Conservation (phyloP, 2,113 vertebrate genomes). For the Bufo gargarizans region DNA sequence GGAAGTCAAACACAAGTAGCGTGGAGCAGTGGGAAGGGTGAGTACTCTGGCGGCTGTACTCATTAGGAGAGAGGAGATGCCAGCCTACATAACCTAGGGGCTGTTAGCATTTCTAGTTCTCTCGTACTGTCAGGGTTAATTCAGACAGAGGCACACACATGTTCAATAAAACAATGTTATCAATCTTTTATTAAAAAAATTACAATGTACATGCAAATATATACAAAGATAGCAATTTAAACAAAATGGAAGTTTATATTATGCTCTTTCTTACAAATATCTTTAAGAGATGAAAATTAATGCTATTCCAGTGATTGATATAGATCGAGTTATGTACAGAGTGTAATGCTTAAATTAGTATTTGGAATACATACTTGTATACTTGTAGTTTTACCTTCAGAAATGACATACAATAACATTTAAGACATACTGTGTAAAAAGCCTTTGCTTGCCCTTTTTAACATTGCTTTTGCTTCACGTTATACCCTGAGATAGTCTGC, state of each 20-base stretch:
- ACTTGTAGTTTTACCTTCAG: conserved; percentile 64
- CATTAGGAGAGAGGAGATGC: too few species aligned
- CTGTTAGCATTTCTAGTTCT: too few species aligned
- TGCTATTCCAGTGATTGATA: conserved; percentile 64
- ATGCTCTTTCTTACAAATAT: conserved; percentile 57
- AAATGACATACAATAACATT: conserved; percentile 61
- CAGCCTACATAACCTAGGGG: too few species aligned
- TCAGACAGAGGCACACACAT: not conserved
- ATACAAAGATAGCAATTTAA: conserved; percentile 67
- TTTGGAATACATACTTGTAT: conserved; percentile 60
- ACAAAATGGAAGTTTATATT: conserved; percentile 58
- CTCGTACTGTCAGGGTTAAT: too few species aligned
- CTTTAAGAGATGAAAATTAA: conserved; percentile 67
- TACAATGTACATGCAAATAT: conserved; percentile 70
- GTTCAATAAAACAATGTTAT: conserved; percentile 60
- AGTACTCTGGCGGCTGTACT: too few species aligned
- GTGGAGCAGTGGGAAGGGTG: too few species aligned
- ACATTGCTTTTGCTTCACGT: conserved; percentile 24
- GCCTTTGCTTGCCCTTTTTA: conserved; percentile 41
- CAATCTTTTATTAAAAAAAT: conserved; percentile 71
- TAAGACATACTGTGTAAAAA: conserved; percentile 26
- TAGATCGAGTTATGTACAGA: conserved; percentile 61
- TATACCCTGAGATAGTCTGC: conserved; percentile 67
- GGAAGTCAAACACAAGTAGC: too few species aligned
- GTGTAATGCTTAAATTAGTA: conserved; percentile 66